Percentiles rank a stretch among this genome's conserved stretches.
These are phyloP conservation scores for Hypercompe scribonia DNA, from an alignment of 2,888 invertebrate genomes.

Conservation along the genomic window DNA sequence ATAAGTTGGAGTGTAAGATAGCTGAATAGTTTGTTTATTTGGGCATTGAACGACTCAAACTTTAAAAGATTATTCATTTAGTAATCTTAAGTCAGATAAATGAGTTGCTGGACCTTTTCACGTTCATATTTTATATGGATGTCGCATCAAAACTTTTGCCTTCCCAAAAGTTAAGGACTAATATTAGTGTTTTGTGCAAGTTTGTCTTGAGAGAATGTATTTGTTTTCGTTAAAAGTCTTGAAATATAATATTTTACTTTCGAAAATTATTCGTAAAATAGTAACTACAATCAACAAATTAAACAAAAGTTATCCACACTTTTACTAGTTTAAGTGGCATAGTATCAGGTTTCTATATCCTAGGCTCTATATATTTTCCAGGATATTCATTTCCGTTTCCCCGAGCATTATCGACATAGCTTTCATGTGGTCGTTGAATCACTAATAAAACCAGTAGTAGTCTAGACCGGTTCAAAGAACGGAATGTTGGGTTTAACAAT, in stretches of 20 bases:
- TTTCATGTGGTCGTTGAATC: slow-evolving; percentile 46
- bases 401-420: slow-evolving; percentile 58
- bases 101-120: not conserved
- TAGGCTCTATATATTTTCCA: slow-evolving; percentile 55
- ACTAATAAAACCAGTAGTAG: slow-evolving; percentile 46
- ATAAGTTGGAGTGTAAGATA: not conserved
- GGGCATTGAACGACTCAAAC: not conserved
- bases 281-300: not conserved
- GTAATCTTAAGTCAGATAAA: slow-evolving; percentile 4
- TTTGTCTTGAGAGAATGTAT: not conserved
- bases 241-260: not conserved
- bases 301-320: not conserved
- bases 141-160: not conserved
- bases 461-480: slow-evolving; percentile 44
- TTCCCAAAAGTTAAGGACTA: slow-evolving; percentile 24
- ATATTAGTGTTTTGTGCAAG: slow-evolving; percentile 14
- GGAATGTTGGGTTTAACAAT: slow-evolving; percentile 44
- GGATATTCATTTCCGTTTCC: slow-evolving; percentile 71
- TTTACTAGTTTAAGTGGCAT: not conserved
- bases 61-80: not conserved
- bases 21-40: not conserved
- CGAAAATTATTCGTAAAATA: not conserved
- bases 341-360: not conserved
- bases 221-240: not conserved
- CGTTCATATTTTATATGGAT: slow-evolving; percentile 10